These are phyloP conservation scores for Marmota monax DNA, from an alignment of 2,113 vertebrate species.

Conservation along the genomic window DNA sequence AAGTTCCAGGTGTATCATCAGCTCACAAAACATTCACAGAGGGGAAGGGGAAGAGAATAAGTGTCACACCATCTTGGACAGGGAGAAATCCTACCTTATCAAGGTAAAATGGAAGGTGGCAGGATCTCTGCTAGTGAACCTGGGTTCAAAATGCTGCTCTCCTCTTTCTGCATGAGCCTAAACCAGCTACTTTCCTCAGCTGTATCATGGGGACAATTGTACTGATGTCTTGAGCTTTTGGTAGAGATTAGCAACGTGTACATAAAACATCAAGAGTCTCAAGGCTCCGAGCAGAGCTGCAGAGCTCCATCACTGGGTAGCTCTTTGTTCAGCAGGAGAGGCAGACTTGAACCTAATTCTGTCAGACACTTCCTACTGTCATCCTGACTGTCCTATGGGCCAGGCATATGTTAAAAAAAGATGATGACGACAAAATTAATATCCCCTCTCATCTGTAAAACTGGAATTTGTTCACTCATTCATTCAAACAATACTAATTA, in stretches of 20 bases:
- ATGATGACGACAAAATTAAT: not conserved
- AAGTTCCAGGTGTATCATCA: not conserved
- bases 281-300: not conserved
- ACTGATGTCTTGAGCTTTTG: not conserved
- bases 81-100: not conserved
- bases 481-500: not conserved
- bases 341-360: not conserved
- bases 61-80: rapidly evolving
- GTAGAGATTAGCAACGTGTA: not conserved
- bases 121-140: not conserved
- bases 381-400: not conserved
- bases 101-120: not conserved
- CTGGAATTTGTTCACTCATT: not conserved
- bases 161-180: not conserved
- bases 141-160: not conserved
- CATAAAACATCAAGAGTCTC: not conserved
- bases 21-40: not conserved
- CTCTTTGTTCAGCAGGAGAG: not conserved
- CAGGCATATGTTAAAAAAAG: not conserved
- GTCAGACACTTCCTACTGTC: not conserved
- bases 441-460: not conserved
- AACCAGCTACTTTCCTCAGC: not conserved
- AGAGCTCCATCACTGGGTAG: not conserved
- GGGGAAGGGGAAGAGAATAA: not conserved
- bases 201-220: rapidly evolving